Conservation (phyloP, 2,888 invertebrate genomes). For the Microdon myrmicae region DNA sequence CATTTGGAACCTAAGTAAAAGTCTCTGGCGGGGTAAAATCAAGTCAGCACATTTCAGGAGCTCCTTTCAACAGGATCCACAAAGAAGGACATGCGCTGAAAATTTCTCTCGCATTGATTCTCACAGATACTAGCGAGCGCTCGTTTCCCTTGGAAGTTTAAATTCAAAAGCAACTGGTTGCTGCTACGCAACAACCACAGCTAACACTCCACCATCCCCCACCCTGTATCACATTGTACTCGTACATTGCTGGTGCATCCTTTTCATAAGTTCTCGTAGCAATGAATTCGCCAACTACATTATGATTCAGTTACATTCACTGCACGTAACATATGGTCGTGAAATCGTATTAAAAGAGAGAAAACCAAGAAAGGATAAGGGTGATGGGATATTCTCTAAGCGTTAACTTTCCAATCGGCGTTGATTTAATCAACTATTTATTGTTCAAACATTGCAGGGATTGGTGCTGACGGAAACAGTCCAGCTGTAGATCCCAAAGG, state of each 20-base stretch:
- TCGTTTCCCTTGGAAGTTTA: not conserved
- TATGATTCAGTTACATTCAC: conserved; percentile 27
- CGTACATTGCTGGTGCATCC: conserved; percentile 46
- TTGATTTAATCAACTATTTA: conserved; percentile 61
- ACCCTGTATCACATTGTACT: no score
- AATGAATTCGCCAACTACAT: conserved; percentile 41
- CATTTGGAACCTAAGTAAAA: conserved; percentile 35
- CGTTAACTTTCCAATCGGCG: conserved; percentile 58
- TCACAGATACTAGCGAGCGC: not conserved
- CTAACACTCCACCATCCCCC: conserved; percentile 5
- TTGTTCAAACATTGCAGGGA: no score
- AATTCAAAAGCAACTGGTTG: conserved; percentile 39
- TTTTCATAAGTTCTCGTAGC: conserved; percentile 31
- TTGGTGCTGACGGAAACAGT: no score
- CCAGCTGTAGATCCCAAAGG: no score
- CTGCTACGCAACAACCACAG: conserved; percentile 32
- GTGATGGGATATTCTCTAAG: conserved; percentile 37
- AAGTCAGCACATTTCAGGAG: conserved; percentile 2
- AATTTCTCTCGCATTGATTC: conserved; percentile 7
- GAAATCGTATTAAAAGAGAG: conserved; percentile 31
- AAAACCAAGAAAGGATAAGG: not conserved
- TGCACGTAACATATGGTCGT: conserved; percentile 28
- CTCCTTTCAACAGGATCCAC: conserved; percentile 25
- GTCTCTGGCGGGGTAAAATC: conserved; percentile 39
- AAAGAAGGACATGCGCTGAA: conserved; percentile 42